phyloP scores from a whole-genome alignment of 2,797 vertebrate genomes.

The Pipistrellus pipistrellus region DNA sequence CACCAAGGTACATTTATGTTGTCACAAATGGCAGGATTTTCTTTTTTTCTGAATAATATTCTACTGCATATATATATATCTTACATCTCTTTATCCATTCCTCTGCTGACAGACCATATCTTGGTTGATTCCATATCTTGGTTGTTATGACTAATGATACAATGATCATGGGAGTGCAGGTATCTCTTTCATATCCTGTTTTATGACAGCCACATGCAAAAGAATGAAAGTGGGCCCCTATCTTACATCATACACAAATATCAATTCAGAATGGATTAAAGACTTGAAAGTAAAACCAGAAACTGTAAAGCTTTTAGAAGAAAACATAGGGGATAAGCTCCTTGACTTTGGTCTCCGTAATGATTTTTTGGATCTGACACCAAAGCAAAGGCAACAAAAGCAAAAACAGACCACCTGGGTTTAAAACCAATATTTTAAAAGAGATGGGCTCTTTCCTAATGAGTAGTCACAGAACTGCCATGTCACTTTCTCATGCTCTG shows the following conservation, averaged over 20 bases:
- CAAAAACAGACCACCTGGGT: neutral
- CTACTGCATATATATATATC: too few relatives aligned
- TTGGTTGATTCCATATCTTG: neutral
- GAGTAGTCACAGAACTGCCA: neutral
- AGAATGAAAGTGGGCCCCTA: neutral
- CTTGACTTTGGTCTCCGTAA: neutral
- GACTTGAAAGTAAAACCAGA: neutral
- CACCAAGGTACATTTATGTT: neutral
- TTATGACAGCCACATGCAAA: neutral
- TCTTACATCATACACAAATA: neutral
- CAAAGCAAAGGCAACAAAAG: conserved; percentile 19
- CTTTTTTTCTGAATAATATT: neutral
- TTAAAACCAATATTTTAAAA: neutral
- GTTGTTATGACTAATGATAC: neutral
- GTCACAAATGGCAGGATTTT: neutral
- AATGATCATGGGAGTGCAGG: neutral
- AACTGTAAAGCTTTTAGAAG: neutral
- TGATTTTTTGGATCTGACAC: neutral
- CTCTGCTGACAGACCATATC: neutral
- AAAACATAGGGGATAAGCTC: neutral
- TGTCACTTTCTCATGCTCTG: neutral
- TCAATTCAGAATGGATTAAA: neutral
- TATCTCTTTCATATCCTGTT: neutral
- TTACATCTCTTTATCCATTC: neutral
- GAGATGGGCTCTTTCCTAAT: neutral